Evolutionary conservation across 2,797 vertebrate genomes (phyloP).

Genomic region (Catostomus latipinnis): DNA sequence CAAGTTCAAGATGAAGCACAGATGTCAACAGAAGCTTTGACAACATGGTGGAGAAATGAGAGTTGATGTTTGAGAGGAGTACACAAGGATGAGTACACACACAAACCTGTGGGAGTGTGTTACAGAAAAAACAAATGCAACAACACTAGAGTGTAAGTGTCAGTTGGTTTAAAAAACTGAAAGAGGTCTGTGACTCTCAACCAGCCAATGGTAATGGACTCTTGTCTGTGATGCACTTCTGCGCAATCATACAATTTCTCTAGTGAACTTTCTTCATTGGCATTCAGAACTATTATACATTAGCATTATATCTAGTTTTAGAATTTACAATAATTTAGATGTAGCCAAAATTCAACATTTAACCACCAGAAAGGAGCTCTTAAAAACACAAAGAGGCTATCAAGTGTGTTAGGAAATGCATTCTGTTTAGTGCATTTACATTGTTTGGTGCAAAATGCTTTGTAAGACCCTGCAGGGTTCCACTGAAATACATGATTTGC

Average conservation of each 20-base stretch:
- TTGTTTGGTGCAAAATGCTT: no score
- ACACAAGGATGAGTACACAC: background rate
- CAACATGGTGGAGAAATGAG: constrained; percentile 6
- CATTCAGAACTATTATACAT: background rate
- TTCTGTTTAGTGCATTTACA: no score
- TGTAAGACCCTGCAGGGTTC: no score
- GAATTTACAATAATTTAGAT: no score
- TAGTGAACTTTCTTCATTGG: background rate
- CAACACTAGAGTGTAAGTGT: background rate
- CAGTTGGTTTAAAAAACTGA: background rate
- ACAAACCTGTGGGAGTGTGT: background rate
- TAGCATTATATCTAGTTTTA: no score
- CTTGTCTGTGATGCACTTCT: background rate
- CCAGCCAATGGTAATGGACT: constrained; percentile 6
- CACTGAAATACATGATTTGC: no score
- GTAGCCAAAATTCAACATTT: no score
- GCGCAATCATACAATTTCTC: background rate
- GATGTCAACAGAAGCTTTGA: constrained; percentile 29
- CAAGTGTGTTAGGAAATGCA: no score
- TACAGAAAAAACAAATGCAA: constrained; percentile 9
- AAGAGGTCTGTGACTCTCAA: constrained; percentile 1
- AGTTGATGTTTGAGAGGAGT: background rate
- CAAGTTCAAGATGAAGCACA: constrained; percentile 23
- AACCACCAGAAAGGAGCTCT: no score
- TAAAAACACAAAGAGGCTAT: no score